These are phyloP conservation scores for Panzeria rudis DNA, from an alignment of 2,888 invertebrate genomes.

Conservation along the genomic window DNA sequence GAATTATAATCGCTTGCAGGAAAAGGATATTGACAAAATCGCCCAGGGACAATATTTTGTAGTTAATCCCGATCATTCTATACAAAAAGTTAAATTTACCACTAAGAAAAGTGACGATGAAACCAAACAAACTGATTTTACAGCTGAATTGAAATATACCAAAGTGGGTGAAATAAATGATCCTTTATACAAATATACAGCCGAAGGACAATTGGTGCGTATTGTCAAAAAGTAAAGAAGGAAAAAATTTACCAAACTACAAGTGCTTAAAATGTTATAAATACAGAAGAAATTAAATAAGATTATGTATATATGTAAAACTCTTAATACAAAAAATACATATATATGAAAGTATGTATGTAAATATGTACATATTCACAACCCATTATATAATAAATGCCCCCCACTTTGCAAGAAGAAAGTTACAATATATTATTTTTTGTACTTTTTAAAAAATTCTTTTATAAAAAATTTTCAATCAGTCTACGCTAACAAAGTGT, in stretches of 20 bases:
- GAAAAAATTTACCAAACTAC: no score
- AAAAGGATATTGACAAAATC: conserved; percentile 54
- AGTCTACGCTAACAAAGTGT: no score
- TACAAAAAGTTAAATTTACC: conserved; percentile 82
- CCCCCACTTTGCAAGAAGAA: neutral
- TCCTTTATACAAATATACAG: conserved; percentile 82
- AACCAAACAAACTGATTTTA: conserved; percentile 79
- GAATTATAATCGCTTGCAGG: conserved; percentile 72
- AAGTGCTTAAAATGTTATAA: neutral
- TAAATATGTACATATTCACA: neutral
- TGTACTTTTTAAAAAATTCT: no score
- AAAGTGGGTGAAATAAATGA: conserved; percentile 82
- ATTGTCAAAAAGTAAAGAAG: conserved; percentile 76
- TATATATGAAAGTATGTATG: neutral
- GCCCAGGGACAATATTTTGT: conserved; percentile 83
- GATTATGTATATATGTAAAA: neutral
- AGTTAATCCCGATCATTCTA: conserved; percentile 81
- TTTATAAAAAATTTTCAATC: neutral
- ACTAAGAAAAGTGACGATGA: conserved; percentile 80
- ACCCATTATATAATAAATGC: neutral
- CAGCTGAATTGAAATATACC: conserved; percentile 82
- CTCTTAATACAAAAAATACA: neutral
- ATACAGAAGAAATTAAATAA: neutral
- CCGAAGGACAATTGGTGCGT: conserved; percentile 81
- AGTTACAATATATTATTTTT: neutral